Conservation (phyloP, 2,113 vertebrate genomes). For the Bettongia penicillata region DNA sequence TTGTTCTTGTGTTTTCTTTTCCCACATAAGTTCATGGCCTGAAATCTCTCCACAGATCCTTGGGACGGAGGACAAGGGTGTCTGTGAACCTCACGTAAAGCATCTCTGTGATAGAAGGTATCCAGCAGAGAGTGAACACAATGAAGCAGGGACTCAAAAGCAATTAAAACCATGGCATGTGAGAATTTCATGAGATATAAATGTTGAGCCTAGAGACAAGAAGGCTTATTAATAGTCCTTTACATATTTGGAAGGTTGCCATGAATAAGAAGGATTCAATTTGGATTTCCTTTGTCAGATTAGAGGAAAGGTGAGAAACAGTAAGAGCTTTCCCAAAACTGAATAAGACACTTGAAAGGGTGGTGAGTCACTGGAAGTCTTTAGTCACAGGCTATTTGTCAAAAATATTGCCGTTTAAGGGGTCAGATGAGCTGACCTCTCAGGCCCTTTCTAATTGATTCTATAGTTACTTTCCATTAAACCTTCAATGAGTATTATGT, state of each 20-base stretch:
- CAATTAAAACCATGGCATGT: neutral
- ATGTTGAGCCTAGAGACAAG: neutral
- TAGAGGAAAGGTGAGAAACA: neutral
- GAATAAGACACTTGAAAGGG: neutral
- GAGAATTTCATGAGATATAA: neutral
- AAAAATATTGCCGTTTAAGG: neutral
- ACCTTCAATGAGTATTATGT: neutral
- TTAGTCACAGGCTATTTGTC: neutral
- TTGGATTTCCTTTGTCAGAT: neutral
- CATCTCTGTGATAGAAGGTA: neutral
- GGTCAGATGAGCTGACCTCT: neutral
- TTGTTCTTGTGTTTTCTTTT: neutral
- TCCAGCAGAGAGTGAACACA: neutral
- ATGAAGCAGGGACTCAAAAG: neutral
- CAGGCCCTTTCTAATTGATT: too few species aligned
- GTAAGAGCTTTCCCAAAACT: neutral
- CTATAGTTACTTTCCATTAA: too few species aligned
- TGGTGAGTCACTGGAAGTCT: neutral
- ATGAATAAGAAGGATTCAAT: neutral
- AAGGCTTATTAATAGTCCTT: neutral
- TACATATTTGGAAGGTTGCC: neutral
- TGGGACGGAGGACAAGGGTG: neutral
- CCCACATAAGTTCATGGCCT: neutral
- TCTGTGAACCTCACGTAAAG: neutral
- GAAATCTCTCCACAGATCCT: neutral